These are phyloP conservation scores for Neodiprion virginianus DNA, from an alignment of 1,140 invertebrate species.

Conservation along the genomic window DNA sequence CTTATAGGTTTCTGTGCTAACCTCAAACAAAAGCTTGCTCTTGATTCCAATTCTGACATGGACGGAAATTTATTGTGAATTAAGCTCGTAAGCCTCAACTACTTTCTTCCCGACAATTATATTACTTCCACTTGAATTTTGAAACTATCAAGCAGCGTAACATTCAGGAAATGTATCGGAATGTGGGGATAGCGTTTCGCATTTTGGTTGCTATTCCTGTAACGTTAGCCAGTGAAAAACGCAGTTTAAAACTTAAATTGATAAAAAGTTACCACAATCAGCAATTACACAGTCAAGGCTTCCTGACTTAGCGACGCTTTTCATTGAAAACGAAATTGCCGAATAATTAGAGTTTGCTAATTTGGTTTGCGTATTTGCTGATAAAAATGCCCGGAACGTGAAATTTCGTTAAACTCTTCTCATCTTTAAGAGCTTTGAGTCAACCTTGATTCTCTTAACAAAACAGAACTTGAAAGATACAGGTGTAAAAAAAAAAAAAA, in stretches of 20 bases:
- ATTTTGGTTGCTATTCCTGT: conserved; percentile 24
- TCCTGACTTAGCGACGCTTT: conserved; percentile 23
- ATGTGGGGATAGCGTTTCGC: conserved; percentile 22
- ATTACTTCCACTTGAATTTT: conserved; percentile 21
- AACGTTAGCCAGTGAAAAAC: conserved; percentile 30
- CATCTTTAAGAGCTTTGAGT: neutral
- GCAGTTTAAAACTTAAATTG: conserved; percentile 34
- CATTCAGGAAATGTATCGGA: conserved; percentile 30
- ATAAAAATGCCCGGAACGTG: neutral
- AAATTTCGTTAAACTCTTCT: neutral
- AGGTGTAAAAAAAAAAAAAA: neutral
- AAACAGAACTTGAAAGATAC: neutral
- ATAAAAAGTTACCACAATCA: conserved; percentile 29
- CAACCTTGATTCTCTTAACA: neutral
- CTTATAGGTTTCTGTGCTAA: conserved; percentile 22
- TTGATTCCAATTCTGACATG: conserved; percentile 24
- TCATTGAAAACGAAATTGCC: conserved; percentile 31
- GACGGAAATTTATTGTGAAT: conserved; percentile 22
- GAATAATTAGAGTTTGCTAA: neutral
- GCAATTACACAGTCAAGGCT: conserved; percentile 28
- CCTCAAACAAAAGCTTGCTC: conserved; percentile 22
- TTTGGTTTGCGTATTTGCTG: neutral
- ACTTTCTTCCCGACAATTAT: conserved; percentile 24
- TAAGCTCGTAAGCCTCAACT: conserved; percentile 27
- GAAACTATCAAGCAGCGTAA: conserved; percentile 27